A percentile compares a stretch with the other conserved stretches of the same genome.
Evolutionary conservation across 2,888 invertebrate genomes (phyloP).

Genomic region (Chrysodeixis includens): DNA sequence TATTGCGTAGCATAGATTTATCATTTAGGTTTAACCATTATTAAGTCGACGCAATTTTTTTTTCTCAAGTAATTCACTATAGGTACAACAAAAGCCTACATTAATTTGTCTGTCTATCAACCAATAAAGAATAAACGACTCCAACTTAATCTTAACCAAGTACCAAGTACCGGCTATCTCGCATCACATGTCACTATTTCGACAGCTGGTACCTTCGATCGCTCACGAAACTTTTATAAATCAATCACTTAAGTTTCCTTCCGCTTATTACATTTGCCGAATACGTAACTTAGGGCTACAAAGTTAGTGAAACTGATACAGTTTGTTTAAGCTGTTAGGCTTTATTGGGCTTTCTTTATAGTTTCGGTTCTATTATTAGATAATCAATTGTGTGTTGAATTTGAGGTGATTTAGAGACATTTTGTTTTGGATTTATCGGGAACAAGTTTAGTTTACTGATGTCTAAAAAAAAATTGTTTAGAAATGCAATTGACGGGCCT

Average conservation of each 20-base stretch:
- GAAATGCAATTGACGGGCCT: too few relatives aligned
- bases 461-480: too few relatives aligned
- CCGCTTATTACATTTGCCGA: conserved; percentile 33
- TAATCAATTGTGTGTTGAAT: too few relatives aligned
- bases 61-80: too few relatives aligned
- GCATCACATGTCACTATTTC: conserved; percentile 35
- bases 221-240: conserved; percentile 50
- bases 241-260: conserved; percentile 46
- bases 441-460: too few relatives aligned
- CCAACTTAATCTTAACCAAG: conserved; percentile 28
- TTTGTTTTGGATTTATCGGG: too few relatives aligned
- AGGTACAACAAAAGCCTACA: too few relatives aligned
- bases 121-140: not conserved
- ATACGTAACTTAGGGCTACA: conserved; percentile 13
- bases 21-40: too few relatives aligned
- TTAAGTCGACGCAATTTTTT: too few relatives aligned
- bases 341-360: not conserved
- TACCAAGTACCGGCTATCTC: conserved; percentile 24
- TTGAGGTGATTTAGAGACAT: too few relatives aligned
- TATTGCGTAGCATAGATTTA: too few relatives aligned
- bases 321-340: not conserved
- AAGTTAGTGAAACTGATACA: conserved; percentile 2
- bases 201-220: conserved; percentile 41
- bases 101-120: too few relatives aligned
- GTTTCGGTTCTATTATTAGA: not conserved